Evolutionary conservation across 2,797 vertebrate species (phyloP), one percentile per base, ranked within the genome.

Genomic region (Sebastes aleutianus): DNA sequence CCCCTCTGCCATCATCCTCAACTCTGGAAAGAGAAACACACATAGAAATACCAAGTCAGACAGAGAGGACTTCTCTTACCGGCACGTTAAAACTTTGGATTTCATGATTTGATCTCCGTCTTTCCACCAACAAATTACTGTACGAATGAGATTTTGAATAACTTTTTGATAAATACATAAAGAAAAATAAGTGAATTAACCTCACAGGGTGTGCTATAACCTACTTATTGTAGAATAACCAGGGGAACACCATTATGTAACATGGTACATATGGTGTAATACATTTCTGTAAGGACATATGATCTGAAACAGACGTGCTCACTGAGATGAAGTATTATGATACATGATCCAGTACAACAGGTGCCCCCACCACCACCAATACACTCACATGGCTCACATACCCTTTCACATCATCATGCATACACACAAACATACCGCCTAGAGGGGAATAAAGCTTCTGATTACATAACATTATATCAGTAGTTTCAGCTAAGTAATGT

Each of bases 1-100:
- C 88, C 98, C 97, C 18, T 98, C 97, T 47, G 98, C 97, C 97
- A 99, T 98, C 97, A 97, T 97, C 95, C 94, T 98, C 88, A 95
- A 86, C 86, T 96, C 97, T 99, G 90, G 20, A 50, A 61, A 76
- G n/a, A 79, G 24, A 79, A 43, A 74, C 29, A 67, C 26, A 79
- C 3, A 57, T 4, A 82, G 2, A 65, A 22, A 59, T 18, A 22
- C 3, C 70, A 14, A 65, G 32, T 79, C 31, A 20, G 22, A 36
- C 8, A 34, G 18, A 56, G 5, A 79, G 4, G 29, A 56, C 32
- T 11, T 27, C 18, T 63, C n/a, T 53, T 5, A 13, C 9, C 9
- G 7, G 29, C 63, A 43, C 10, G 8, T 47, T 3, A 31, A 67
- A 31, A 20, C 14, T 58, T 4, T 29, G 2, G 8, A 57, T n/a